Conservation (phyloP, 2,888 invertebrate genomes). For the Drosophila hamatofila region DNA sequence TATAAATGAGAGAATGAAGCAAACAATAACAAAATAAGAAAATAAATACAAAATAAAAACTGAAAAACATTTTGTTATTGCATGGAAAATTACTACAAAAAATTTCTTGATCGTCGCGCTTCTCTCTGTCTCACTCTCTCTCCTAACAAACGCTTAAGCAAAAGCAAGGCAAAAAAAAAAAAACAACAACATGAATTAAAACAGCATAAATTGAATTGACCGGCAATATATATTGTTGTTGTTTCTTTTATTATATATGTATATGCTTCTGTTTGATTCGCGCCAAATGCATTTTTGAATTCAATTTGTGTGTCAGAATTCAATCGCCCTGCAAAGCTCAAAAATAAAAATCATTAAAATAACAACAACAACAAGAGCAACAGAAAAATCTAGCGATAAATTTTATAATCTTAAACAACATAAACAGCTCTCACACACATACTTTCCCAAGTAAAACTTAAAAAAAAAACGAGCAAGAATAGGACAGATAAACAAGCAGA, state of each 20-base stretch:
- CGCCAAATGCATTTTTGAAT: constrained; percentile 54
- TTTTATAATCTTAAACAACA: constrained; percentile 40
- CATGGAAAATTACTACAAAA: constrained; percentile 75
- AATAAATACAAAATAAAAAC: constrained; percentile 35
- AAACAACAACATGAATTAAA: constrained; percentile 49
- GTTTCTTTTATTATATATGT: constrained; percentile 7
- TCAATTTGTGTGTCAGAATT: constrained; percentile 16
- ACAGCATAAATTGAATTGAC: constrained; percentile 64
- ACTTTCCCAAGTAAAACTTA: constrained; percentile 3
- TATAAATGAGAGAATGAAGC: constrained; percentile 6
- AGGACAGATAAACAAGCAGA: constrained; percentile 10
- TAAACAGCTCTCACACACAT: constrained; percentile 20
- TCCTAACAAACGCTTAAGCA: constrained; percentile 35
- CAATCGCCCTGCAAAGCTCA: constrained; percentile 16
- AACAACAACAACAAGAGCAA: constrained; percentile 4
- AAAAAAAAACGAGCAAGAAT: constrained; percentile 25
- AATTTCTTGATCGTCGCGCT: constrained; percentile 60
- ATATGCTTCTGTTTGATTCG: constrained; percentile 34
- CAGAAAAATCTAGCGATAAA: constrained; percentile 32
- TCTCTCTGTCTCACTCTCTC: constrained; percentile 6
- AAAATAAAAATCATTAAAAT: constrained; percentile 21
- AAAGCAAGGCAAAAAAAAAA: constrained; percentile 25
- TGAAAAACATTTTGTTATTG: constrained; percentile 67
- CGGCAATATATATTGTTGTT: constrained; percentile 38
- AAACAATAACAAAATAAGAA: constrained; percentile 27